Percentiles rank a stretch among this genome's conserved stretches.
These are phyloP conservation scores for Ganaspis sp. DNA, from an alignment of 1,140 invertebrate genomes.

Conservation along the genomic window DNA sequence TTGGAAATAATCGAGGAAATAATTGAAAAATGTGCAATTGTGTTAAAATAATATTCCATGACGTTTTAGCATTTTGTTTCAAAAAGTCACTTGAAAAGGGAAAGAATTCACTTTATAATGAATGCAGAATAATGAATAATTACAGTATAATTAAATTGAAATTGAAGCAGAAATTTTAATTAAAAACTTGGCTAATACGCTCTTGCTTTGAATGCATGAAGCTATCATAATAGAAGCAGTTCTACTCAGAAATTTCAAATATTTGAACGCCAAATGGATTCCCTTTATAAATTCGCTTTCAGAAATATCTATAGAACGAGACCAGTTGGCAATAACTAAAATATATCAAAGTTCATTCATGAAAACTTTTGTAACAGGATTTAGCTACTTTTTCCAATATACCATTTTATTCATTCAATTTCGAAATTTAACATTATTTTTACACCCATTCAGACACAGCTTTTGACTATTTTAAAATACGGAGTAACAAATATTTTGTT, in stretches of 20 bases:
- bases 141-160: neutral
- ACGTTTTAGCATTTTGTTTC: too few relatives aligned
- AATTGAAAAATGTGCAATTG: too few relatives aligned
- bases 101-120: neutral
- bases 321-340: neutral
- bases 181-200: neutral
- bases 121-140: neutral
- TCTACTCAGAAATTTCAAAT: slow-evolving; percentile 6
- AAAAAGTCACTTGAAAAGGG: too few relatives aligned
- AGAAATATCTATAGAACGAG: neutral
- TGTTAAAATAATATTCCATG: too few relatives aligned
- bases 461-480: too few relatives aligned
- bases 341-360: slow-evolving; percentile 10
- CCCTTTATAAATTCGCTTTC: neutral
- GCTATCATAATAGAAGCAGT: neutral
- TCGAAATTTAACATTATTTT: too few relatives aligned
- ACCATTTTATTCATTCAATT: too few relatives aligned
- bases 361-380: neutral
- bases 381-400: too few relatives aligned
- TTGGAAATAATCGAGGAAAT: too few relatives aligned
- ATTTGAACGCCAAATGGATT: slow-evolving; percentile 6
- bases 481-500: too few relatives aligned
- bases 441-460: too few relatives aligned
- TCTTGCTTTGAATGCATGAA: neutral
- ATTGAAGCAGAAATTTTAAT: neutral